Evolutionary conservation across 1,140 invertebrate genomes (phyloP).

Genomic region (Thaumetopoea pityocampa): DNA sequence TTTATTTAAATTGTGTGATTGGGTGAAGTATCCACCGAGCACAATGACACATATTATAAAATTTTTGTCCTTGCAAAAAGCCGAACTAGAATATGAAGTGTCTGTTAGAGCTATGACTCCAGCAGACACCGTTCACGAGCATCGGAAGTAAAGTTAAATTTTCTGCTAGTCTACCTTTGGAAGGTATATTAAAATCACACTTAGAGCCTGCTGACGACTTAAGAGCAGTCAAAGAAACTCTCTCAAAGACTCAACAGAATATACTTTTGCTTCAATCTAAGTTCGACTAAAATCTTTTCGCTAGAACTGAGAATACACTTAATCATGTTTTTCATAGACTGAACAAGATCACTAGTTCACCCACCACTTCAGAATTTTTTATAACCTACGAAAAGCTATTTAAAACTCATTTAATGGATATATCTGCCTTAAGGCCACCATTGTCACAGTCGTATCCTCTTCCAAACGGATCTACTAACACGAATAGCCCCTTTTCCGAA

Average conservation of each 20-base stretch:
- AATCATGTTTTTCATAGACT: constrained; percentile 16
- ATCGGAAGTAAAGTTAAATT: constrained; percentile 14
- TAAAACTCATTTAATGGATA: constrained; percentile 2
- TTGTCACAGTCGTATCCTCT: not conserved
- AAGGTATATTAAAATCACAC: constrained; percentile 18
- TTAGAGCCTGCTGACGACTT: constrained; percentile 10
- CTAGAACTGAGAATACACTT: constrained; percentile 10
- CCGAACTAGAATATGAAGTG: constrained; percentile 15
- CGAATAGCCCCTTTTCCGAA: not conserved
- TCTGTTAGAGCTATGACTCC: constrained; percentile 4
- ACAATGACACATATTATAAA: constrained; percentile 1
- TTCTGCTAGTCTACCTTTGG: not conserved
- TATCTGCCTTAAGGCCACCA: not conserved
- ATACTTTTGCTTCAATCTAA: constrained; percentile 1
- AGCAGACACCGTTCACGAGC: not conserved
- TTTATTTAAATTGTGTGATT: too few species aligned
- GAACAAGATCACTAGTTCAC: constrained; percentile 5
- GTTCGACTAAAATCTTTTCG: constrained; percentile 14
- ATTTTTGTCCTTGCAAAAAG: constrained; percentile 16
- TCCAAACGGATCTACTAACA: not conserved
- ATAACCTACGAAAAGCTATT: not conserved
- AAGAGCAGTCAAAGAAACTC: constrained; percentile 2
- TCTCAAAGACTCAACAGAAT: constrained; percentile 5
- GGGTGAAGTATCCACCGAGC: too few species aligned
- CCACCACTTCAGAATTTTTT: not conserved